These are phyloP conservation scores for Notodonta dromedarius DNA, from an alignment of 2,888 invertebrate species.

Conservation along the genomic window DNA sequence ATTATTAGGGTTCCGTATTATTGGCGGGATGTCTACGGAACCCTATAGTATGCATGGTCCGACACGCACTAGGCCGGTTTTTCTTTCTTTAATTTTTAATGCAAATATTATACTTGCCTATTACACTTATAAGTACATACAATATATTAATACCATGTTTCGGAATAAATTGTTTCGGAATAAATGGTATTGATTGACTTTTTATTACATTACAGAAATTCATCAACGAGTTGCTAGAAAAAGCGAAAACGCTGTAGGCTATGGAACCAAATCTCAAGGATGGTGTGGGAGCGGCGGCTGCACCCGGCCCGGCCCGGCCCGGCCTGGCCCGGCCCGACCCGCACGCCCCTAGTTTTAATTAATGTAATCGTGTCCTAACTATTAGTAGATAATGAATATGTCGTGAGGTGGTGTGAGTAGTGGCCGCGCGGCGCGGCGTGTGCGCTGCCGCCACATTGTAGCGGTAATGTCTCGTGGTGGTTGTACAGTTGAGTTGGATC, in stretches of 20 bases:
- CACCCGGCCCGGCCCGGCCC: background rate
- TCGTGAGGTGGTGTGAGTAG: background rate
- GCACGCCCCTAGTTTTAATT: background rate
- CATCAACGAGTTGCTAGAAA: conserved; percentile 94
- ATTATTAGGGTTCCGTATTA: too few relatives aligned
- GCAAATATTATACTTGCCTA: too few relatives aligned
- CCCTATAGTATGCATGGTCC: too few relatives aligned
- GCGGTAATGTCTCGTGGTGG: too few relatives aligned
- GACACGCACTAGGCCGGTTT: too few relatives aligned
- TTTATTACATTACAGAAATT: conserved; percentile 88
- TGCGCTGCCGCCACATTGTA: background rate
- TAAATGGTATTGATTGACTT: too few relatives aligned
- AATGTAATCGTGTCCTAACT: conserved; percentile 1
- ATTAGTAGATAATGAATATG: background rate
- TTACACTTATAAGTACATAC: too few relatives aligned
- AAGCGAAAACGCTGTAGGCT: conserved; percentile 92
- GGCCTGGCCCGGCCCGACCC: background rate
- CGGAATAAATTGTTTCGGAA: too few relatives aligned
- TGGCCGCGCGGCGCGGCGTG: background rate
- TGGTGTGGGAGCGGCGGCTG: conserved; percentile 13
- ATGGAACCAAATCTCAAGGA: conserved; percentile 52
- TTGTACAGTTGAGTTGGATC: too few relatives aligned
- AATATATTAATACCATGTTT: too few relatives aligned
- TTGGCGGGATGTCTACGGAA: too few relatives aligned
- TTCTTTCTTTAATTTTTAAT: too few relatives aligned